A percentile compares a stretch with the other conserved stretches of the same genome.
Evolutionary conservation across 2,888 invertebrate species (phyloP).

Genomic region (Oconnorella tubifera): DNA sequence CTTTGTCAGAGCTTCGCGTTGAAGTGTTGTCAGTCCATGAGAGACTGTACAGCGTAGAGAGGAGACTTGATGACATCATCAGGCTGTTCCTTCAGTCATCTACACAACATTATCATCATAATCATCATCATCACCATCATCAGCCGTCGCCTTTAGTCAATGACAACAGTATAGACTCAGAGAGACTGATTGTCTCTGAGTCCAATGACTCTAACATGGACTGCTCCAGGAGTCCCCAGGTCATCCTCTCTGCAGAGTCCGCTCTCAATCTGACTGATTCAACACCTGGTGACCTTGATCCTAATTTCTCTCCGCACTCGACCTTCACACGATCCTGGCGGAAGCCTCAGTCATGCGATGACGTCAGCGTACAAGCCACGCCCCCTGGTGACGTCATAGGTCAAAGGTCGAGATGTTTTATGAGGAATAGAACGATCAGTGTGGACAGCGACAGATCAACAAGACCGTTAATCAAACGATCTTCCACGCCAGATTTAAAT

Average conservation of each 20-base stretch:
- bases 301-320: neutral
- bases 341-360: too few relatives aligned
- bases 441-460: neutral
- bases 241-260: too few relatives aligned
- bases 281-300: neutral
- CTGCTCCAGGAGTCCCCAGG: too few relatives aligned
- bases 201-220: neutral
- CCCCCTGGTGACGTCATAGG: too few relatives aligned
- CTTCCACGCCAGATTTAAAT: neutral
- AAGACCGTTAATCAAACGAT: neutral
- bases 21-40: neutral
- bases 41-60: neutral
- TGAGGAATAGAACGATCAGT: neutral
- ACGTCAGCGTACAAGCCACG: neutral
- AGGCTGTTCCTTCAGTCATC: neutral
- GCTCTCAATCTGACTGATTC: neutral
- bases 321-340: too few relatives aligned
- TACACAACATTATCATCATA: too few relatives aligned
- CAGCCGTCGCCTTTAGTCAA: neutral
- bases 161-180: neutral
- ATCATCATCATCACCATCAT: too few relatives aligned
- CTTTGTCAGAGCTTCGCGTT: neutral
- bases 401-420: too few relatives aligned
- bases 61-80: neutral
- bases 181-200: neutral